Percentiles rank a stretch among this genome's conserved stretches.
phyloP scores from a whole-genome alignment of 2,888 invertebrate species.

The Melikaiella ostensackeni region DNA sequence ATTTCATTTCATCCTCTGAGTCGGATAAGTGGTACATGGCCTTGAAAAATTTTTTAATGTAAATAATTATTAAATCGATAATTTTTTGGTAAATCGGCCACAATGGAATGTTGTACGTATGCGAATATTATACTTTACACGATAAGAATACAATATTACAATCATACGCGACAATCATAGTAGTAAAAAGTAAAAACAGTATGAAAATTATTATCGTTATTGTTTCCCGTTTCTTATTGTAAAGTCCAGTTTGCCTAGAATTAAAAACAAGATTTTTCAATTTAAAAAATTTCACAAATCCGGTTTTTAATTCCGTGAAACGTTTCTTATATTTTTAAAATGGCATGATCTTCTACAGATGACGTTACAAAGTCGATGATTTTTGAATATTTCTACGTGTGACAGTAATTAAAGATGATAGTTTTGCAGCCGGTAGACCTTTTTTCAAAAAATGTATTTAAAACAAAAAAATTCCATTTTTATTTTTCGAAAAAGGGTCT shows the following conservation, averaged over 20 bases:
- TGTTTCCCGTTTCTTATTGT: conserved; percentile 72
- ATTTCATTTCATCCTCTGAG: too few species aligned
- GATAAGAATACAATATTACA: conserved; percentile 67
- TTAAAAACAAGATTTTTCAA: not conserved
- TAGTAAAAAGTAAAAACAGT: conserved; percentile 75
- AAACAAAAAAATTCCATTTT: not conserved
- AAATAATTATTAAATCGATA: conserved; percentile 5
- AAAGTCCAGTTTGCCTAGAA: conserved; percentile 55
- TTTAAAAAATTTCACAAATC: not conserved
- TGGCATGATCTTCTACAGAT: conserved; percentile 10
- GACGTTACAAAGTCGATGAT: conserved; percentile 8
- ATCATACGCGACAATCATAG: conserved; percentile 67
- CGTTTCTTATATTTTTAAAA: conserved; percentile 14
- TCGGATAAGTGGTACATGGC: too few species aligned
- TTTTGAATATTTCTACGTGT: conserved; percentile 16
- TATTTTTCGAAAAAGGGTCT: not conserved
- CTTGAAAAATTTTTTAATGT: not conserved
- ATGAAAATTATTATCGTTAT: conserved; percentile 74
- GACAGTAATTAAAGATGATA: conserved; percentile 15
- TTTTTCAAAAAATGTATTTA: not conserved
- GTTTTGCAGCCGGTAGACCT: not conserved
- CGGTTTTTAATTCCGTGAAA: conserved; percentile 1
- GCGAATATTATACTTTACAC: conserved; percentile 57
- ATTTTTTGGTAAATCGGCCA: conserved; percentile 8
- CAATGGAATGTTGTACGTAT: conserved; percentile 28